These are phyloP conservation scores for Spermophilus dauricus DNA, from an alignment of 2,113 vertebrate genomes.

Conservation along the genomic window DNA sequence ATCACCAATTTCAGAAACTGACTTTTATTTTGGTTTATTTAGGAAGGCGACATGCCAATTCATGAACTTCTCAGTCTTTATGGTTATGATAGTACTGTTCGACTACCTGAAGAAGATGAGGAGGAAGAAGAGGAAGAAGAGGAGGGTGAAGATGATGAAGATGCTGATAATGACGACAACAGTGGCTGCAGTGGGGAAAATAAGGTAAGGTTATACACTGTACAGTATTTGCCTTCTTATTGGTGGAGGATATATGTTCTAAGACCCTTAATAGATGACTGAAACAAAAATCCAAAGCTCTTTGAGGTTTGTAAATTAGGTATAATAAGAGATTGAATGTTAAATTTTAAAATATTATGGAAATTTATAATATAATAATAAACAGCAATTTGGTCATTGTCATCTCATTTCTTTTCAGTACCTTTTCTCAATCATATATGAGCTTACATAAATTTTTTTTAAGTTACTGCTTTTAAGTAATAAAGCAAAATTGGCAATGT, in stretches of 20 bases:
- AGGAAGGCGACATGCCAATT: constrained; percentile 99
- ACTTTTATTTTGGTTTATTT: constrained; percentile 65
- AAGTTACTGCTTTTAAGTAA: neutral
- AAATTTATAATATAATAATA: neutral
- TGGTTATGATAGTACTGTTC: constrained; percentile 93
- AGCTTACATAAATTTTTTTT: neutral
- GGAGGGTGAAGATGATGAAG: constrained; percentile 92
- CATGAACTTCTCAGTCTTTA: constrained; percentile 97
- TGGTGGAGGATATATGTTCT: neutral
- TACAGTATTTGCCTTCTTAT: neutral
- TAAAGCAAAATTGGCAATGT: neutral
- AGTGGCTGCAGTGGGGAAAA: constrained; percentile 95
- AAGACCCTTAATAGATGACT: neutral
- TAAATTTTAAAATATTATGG: neutral
- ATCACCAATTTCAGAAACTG: neutral
- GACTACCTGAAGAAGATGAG: constrained; percentile 93
- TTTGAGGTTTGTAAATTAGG: neutral
- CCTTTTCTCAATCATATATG: constrained; percentile 8
- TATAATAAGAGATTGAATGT: neutral
- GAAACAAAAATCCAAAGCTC: neutral
- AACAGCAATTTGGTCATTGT: neutral
- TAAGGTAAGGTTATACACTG: constrained; percentile 85
- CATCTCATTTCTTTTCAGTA: constrained; percentile 28
- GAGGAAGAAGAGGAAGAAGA: constrained; percentile 95
- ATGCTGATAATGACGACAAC: constrained; percentile 95